phyloP scores from a whole-genome alignment of 2,888 invertebrate species.

The Cecidostiba fungosa region DNA sequence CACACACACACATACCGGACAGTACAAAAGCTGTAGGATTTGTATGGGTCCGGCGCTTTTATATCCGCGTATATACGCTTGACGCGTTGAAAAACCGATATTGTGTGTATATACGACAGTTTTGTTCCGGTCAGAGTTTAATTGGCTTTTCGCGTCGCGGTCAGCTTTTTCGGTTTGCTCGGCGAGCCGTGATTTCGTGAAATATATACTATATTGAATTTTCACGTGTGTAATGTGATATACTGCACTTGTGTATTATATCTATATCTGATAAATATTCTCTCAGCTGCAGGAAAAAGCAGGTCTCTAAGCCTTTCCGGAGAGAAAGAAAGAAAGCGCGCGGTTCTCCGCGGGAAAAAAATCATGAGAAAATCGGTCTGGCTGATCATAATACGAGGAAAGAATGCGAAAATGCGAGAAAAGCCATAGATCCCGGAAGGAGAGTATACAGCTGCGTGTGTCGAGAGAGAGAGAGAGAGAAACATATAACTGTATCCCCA shows the following conservation, averaged over 20 bases:
- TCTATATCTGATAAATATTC: too few relatives aligned
- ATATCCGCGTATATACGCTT: not conserved
- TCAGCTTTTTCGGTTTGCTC: not conserved
- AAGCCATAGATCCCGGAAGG: conserved; percentile 9
- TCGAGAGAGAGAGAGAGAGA: conserved; percentile 30
- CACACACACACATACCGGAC: conserved; percentile 68
- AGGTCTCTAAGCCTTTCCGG: not conserved
- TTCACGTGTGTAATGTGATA: not conserved
- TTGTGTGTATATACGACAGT: not conserved
- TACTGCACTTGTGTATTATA: too few relatives aligned
- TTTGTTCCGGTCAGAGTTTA: conserved; percentile 40
- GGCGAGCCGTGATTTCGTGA: not conserved
- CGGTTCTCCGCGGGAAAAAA: conserved; percentile 14
- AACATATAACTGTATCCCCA: conserved; percentile 74
- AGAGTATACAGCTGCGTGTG: conserved; percentile 38
- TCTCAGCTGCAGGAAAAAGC: not conserved
- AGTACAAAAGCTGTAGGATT: conserved; percentile 72
- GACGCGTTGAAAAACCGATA: conserved; percentile 41
- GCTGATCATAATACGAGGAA: not conserved
- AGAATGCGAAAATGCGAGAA: conserved; percentile 32
- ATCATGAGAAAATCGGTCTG: conserved; percentile 36
- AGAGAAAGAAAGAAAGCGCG: conserved; percentile 41
- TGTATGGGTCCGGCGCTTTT: conserved; percentile 17
- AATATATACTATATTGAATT: not conserved
- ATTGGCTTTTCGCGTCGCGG: not conserved